phyloP scores from a whole-genome alignment of 2,113 vertebrate genomes.

The Turnix velox region DNA sequence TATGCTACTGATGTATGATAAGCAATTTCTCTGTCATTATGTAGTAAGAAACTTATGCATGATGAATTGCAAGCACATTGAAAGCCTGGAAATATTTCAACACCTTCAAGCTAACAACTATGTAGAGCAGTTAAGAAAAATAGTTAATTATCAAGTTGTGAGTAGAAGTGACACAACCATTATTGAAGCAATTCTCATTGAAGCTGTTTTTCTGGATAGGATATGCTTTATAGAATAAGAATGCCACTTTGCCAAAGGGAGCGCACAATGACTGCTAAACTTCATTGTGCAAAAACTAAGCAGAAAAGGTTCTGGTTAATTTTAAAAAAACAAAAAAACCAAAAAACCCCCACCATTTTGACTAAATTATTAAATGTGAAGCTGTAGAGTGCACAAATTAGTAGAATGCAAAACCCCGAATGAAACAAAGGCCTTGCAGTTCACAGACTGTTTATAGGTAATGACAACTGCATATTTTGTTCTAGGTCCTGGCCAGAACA shows the following conservation, averaged over 20 bases:
- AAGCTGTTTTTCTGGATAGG: background rate
- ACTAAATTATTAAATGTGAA: background rate
- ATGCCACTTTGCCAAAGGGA: background rate
- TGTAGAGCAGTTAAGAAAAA: slow-evolving; percentile 9
- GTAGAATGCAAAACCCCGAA: background rate
- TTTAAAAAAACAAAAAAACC: background rate
- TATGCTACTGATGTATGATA: background rate
- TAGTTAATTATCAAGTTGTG: background rate
- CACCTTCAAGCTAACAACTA: background rate
- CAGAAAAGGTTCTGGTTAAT: background rate
- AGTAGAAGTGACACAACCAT: background rate
- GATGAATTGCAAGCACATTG: background rate
- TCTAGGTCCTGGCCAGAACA: background rate
- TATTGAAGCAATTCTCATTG: background rate
- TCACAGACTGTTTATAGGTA: background rate
- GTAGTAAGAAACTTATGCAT: background rate
- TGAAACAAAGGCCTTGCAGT: background rate
- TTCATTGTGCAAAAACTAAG: background rate
- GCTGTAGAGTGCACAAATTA: background rate
- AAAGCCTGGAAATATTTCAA: background rate
- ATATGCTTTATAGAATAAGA: background rate
- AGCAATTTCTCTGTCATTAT: background rate
- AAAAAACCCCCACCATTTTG: rapidly evolving
- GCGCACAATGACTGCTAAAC: background rate
- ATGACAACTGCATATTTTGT: background rate